Base-by-base conservation (phyloP, 2,113 vertebrate genomes). In the Abramis brama region DNA sequence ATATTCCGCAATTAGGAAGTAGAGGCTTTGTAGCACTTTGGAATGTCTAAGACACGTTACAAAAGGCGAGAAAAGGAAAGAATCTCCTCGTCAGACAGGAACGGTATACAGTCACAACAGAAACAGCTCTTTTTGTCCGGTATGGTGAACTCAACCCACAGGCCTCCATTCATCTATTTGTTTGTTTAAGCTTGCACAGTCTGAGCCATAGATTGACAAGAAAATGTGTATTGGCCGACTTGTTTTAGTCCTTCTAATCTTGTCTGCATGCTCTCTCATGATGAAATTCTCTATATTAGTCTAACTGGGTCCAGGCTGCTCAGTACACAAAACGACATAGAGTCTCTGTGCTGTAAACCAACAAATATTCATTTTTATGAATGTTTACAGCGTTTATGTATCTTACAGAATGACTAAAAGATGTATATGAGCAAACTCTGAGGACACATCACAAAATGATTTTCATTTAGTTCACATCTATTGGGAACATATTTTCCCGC, bases 401-500 rank as follows among this genome's bases (percentile, higher is more conserved):
- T 73, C 36, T 57, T 84, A 71, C 83, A 75, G 19, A 43, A 76
- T 57, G 39, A 13, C 78, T 83, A 62, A 73, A 62, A 15, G n/a
- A 77, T 50, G 15, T 8, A 21, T 57, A 21, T 23, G 19, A 57
- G 19, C 19, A 57, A 57, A 57, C 55, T 57, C 6, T 7, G 2
- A 55, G 52, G 17, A 59, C 62, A 52, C 79, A 82, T 71, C 23
- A 91, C 75, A 15, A 85, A 88, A 77, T 43, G 27, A 25, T 25
- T 79, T 78, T 59, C 4, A 71, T 78, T 85, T 57, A 43, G 43
- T 10, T 43, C 9, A 89, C 84, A 81, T 82, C 93, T 92, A 90
- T 89, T 88, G 84, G 87, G 90, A 90, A 93, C 88, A 91, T 91
- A 87, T 89, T 88, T 91, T 91, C 91, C 84, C 85, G 85, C 85